A percentile compares a stretch with the other conserved stretches of the same genome.
Conservation (phyloP, 2,888 invertebrate species). For the Ctenicera cuprea region DNA sequence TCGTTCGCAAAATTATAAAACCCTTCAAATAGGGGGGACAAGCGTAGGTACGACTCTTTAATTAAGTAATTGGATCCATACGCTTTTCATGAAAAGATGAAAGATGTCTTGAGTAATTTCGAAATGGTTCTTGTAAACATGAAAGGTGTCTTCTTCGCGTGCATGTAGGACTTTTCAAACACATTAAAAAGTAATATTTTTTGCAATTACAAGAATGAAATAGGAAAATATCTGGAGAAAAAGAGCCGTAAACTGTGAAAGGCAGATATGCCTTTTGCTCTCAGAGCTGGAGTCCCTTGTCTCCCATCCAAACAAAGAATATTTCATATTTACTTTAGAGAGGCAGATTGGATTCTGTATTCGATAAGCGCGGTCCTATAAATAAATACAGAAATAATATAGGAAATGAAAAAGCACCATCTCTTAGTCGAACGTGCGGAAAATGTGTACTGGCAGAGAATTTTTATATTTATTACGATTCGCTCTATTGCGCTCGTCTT, state of each 20-base stretch:
- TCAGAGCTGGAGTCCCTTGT: not conserved
- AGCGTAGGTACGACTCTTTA: constrained; percentile 12
- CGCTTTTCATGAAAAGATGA: constrained; percentile 35
- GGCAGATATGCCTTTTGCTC: not conserved
- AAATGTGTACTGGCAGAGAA: constrained; percentile 54
- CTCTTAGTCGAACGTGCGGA: constrained; percentile 60
- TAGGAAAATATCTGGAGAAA: not conserved
- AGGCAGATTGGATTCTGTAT: constrained; percentile 60
- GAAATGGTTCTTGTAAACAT: constrained; percentile 36
- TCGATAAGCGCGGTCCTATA: constrained; percentile 65
- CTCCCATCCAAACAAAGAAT: constrained; percentile 58
- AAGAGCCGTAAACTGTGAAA: not conserved
- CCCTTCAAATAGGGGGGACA: not conserved
- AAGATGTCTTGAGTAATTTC: constrained; percentile 38
- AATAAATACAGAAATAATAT: constrained; percentile 67
- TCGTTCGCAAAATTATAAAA: too few species aligned
- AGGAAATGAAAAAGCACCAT: constrained; percentile 65
- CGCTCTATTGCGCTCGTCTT: constrained; percentile 36
- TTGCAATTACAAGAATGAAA: constrained; percentile 1
- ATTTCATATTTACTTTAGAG: constrained; percentile 59
- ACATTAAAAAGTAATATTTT: not conserved
- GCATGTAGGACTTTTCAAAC: not conserved
- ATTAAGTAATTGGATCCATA: constrained; percentile 44
- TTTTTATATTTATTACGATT: constrained; percentile 48
- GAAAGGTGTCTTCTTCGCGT: constrained; percentile 40